A percentile compares a stretch with the other conserved stretches of the same genome.
phyloP scores from a whole-genome alignment of 2,113 vertebrate species.

The Haemorhous mexicanus region DNA sequence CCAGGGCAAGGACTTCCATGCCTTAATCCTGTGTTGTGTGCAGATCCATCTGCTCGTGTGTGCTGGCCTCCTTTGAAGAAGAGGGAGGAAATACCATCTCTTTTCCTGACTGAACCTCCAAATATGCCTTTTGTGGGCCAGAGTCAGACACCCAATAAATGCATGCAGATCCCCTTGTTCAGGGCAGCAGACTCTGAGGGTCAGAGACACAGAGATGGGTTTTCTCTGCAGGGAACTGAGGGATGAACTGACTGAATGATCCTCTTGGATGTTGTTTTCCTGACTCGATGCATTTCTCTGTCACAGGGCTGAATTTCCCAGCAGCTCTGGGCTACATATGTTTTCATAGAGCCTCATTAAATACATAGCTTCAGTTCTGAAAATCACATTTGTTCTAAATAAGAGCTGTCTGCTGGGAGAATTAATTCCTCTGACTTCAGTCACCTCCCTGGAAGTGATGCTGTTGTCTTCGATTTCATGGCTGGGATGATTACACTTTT shows the following conservation, averaged over 20 bases:
- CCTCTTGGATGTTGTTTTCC: neutral
- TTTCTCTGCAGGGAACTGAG: neutral
- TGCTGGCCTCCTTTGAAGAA: neutral
- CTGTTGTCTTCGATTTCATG: slow-evolving; percentile 65
- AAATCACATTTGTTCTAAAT: slow-evolving; percentile 54
- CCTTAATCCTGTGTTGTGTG: neutral
- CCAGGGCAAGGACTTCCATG: neutral
- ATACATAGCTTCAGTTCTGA: neutral
- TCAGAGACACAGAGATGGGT: neutral
- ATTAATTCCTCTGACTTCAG: slow-evolving; percentile 49
- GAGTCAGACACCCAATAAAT: neutral
- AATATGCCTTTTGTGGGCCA: neutral
- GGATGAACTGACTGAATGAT: neutral
- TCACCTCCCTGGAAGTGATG: slow-evolving; percentile 38
- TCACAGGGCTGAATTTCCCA: neutral
- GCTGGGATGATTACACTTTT: slow-evolving; percentile 32
- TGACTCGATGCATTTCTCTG: neutral
- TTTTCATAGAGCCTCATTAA: slow-evolving; percentile 27
- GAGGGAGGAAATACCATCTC: neutral
- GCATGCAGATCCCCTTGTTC: neutral
- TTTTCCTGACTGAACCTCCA: neutral
- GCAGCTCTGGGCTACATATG: neutral
- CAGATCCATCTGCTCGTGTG: fast-evolving
- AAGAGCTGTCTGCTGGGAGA: slow-evolving; percentile 32
- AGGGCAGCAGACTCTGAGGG: neutral